These are phyloP conservation scores for Artemia franciscana DNA, from an alignment of 1,140 invertebrate genomes.

Conservation along the genomic window DNA sequence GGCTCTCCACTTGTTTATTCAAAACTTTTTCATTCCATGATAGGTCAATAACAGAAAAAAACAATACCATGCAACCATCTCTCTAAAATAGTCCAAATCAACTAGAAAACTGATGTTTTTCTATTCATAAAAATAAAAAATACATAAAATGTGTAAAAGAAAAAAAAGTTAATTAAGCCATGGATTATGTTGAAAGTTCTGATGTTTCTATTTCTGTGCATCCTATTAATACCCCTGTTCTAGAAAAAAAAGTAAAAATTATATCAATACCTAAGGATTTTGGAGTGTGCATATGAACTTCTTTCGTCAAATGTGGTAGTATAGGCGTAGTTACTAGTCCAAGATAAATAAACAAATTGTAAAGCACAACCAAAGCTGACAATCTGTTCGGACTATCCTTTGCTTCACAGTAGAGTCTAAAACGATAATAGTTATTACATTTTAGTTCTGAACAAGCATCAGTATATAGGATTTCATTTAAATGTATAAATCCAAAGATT, in stretches of 20 bases:
- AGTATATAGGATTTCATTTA: too few species aligned
- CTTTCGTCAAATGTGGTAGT: neutral
- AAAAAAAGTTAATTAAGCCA: neutral
- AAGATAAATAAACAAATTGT: neutral
- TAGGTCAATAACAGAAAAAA: too few species aligned
- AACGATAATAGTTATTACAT: neutral
- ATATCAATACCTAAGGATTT: neutral
- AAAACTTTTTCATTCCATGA: too few species aligned
- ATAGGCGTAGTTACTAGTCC: neutral
- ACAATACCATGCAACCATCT: too few species aligned
- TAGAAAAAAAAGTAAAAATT: neutral
- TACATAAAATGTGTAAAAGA: neutral
- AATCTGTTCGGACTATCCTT: neutral
- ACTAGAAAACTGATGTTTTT: neutral
- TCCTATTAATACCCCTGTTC: neutral
- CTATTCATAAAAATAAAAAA: too few species aligned
- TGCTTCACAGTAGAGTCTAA: neutral
- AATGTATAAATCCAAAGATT: too few species aligned
- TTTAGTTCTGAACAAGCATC: too few species aligned
- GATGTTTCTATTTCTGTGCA: neutral
- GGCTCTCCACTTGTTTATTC: too few species aligned
- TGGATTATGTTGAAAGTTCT: neutral
- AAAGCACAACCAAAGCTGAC: neutral
- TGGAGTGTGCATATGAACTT: neutral
- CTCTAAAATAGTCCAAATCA: neutral